Evolutionary conservation across 2,888 invertebrate genomes (phyloP).

Genomic region (Frankliniella fusca): DNA sequence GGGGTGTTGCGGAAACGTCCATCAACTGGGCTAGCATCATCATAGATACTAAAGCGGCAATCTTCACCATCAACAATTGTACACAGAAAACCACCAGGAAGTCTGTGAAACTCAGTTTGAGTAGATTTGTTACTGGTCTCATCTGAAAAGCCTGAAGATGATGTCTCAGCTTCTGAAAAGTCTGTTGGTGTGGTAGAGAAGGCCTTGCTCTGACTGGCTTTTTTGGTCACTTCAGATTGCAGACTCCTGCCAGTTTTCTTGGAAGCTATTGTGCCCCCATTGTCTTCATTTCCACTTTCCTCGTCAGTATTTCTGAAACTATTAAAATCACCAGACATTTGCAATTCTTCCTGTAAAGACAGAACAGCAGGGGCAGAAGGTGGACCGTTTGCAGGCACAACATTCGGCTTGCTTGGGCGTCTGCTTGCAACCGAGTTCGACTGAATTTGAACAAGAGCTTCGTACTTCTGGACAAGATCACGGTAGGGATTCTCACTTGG

Average conservation of each 20-base stretch:
- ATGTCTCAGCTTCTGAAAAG: conserved; percentile 80
- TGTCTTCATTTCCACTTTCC: conserved; percentile 37
- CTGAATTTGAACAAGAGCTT: conserved; percentile 74
- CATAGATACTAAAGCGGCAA: conserved; percentile 80
- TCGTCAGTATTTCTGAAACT: conserved; percentile 49
- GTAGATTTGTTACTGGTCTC: conserved; percentile 79
- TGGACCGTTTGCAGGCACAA: conserved; percentile 34
- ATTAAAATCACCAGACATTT: conserved; percentile 68
- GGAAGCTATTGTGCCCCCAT: conserved; percentile 34
- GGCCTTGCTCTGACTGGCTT: conserved; percentile 40
- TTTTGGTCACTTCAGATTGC: conserved; percentile 31
- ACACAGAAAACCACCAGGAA: conserved; percentile 76
- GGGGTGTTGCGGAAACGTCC: conserved; percentile 77
- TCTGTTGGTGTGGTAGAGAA: conserved; percentile 70
- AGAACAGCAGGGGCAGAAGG: conserved; percentile 39
- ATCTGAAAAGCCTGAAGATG: conserved; percentile 78
- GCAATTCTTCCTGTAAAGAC: conserved; percentile 67
- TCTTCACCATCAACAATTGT: conserved; percentile 82
- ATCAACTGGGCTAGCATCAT: conserved; percentile 73
- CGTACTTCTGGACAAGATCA: conserved; percentile 78
- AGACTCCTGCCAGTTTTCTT: conserved; percentile 34
- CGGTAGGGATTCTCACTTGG: conserved; percentile 64
- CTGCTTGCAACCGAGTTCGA: conserved; percentile 53
- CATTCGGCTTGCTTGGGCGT: neutral
- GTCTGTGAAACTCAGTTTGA: conserved; percentile 67